A percentile compares a stretch with the other conserved stretches of the same genome.
Conservation (phyloP, 2,888 invertebrate genomes). For the Ichneumoninae sp. region DNA sequence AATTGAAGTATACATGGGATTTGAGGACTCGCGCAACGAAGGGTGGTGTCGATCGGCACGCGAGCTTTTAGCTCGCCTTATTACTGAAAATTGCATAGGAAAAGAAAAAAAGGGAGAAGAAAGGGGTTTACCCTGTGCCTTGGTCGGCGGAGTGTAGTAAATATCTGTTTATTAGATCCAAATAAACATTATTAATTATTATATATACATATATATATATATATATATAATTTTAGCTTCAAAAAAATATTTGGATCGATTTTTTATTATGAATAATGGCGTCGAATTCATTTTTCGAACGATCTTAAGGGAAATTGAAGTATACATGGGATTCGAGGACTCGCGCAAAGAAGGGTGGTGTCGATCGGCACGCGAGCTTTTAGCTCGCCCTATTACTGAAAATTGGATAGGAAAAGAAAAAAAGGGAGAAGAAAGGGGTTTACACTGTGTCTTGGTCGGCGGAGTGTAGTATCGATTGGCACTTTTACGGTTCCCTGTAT, state of each 20-base stretch:
- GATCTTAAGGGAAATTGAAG: neutral
- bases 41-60: constrained; percentile 59
- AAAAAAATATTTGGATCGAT: neutral
- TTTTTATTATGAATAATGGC: neutral
- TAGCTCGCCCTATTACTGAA: constrained; percentile 1
- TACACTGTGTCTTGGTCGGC: constrained; percentile 36
- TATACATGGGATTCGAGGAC: neutral
- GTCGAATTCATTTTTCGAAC: neutral
- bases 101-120: constrained; percentile 14
- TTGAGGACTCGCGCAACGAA: neutral
- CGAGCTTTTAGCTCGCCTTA: constrained; percentile 37
- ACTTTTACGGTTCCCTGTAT: constrained; percentile 71
- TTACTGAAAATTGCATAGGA: constrained; percentile 46
- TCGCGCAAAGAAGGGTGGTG: constrained; percentile 33
- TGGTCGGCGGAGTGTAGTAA: constrained; percentile 60
- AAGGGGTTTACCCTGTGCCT: constrained; percentile 35
- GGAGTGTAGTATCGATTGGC: constrained; percentile 71
- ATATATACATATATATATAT: too few relatives aligned
- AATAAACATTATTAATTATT: too few relatives aligned
- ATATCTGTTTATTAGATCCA: too few relatives aligned
- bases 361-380: constrained; percentile 62
- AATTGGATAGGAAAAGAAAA: constrained; percentile 49
- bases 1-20: neutral
- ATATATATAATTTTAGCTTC: neutral
- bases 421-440: constrained; percentile 12